phyloP scores from a whole-genome alignment of 2,888 invertebrate species.

The Pterostichus niger region DNA sequence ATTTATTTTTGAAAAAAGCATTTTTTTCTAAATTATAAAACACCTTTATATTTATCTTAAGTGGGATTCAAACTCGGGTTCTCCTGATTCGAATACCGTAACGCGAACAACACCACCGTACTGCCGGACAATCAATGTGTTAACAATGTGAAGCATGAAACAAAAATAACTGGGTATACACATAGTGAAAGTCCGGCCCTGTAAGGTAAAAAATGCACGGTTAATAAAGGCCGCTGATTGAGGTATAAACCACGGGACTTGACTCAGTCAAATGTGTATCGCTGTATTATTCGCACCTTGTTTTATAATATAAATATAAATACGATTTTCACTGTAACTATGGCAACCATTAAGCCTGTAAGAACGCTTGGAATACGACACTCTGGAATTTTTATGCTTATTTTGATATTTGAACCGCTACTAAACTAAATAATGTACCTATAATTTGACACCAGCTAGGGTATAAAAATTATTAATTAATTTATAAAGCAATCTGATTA shows the following conservation, averaged over 20 bases:
- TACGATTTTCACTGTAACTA: constrained; percentile 31
- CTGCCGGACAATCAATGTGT: no score
- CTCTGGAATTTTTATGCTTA: not conserved
- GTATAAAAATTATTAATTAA: no score
- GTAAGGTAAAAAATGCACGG: not conserved
- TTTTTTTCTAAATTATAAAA: no score
- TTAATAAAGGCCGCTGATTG: constrained; percentile 14
- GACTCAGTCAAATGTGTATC: not conserved
- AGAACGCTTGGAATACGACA: not conserved
- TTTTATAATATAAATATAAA: constrained; percentile 43
- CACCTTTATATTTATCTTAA: no score
- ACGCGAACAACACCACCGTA: no score
- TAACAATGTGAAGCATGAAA: no score
- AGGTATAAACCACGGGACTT: constrained; percentile 10
- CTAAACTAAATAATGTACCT: no score
- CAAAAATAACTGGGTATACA: no score
- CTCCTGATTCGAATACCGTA: no score
- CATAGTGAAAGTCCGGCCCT: not conserved
- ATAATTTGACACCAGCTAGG: no score
- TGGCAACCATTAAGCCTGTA: not conserved
- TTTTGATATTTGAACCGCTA: constrained; percentile 14
- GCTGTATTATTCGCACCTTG: constrained; percentile 50
- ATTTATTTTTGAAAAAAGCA: no score
- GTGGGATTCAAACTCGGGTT: no score
- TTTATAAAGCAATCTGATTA: not conserved